A percentile compares a stretch with the other conserved stretches of the same genome.
phyloP scores from a whole-genome alignment of 2,113 vertebrate genomes.

The Perca fluviatilis region DNA sequence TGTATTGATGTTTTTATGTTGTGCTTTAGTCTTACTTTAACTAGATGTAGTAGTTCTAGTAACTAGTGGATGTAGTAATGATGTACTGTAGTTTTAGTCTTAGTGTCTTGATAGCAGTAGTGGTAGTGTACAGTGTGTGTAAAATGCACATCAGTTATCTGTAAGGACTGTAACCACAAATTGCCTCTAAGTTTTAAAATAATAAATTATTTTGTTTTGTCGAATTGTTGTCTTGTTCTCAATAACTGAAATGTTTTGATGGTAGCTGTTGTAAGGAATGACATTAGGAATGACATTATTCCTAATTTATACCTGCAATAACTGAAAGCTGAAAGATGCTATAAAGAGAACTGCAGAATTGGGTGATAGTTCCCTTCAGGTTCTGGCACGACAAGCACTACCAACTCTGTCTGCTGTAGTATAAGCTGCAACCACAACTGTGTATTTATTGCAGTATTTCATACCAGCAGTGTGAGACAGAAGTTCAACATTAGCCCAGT shows the following conservation, averaged over 20 bases:
- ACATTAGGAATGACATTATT: neutral
- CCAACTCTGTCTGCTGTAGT: no score
- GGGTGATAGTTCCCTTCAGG: neutral
- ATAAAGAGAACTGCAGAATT: neutral
- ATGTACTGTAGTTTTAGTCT: slow-evolving; percentile 45
- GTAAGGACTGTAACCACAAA: slow-evolving; percentile 70
- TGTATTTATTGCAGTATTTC: no score
- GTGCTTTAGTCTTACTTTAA: slow-evolving; percentile 41
- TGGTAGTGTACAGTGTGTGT: slow-evolving; percentile 64
- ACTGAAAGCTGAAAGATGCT: no score
- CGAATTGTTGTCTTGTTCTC: slow-evolving; percentile 31
- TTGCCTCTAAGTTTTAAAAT: slow-evolving; percentile 70
- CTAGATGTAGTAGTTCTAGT: slow-evolving; percentile 29
- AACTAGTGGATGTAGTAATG: slow-evolving; percentile 39
- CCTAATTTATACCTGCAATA: no score
- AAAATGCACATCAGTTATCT: slow-evolving; percentile 61
- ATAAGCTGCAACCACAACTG: no score
- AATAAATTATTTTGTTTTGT: slow-evolving; percentile 80
- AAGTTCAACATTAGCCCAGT: neutral
- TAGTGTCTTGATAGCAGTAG: slow-evolving; percentile 48
- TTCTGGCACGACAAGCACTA: no score
- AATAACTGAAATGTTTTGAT: neutral
- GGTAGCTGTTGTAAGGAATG: neutral
- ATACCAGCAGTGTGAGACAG: no score
- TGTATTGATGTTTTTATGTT: slow-evolving; percentile 60